These are phyloP conservation scores for Aphelinus atriplicis DNA, from an alignment of 1,140 invertebrate species.

Conservation along the genomic window DNA sequence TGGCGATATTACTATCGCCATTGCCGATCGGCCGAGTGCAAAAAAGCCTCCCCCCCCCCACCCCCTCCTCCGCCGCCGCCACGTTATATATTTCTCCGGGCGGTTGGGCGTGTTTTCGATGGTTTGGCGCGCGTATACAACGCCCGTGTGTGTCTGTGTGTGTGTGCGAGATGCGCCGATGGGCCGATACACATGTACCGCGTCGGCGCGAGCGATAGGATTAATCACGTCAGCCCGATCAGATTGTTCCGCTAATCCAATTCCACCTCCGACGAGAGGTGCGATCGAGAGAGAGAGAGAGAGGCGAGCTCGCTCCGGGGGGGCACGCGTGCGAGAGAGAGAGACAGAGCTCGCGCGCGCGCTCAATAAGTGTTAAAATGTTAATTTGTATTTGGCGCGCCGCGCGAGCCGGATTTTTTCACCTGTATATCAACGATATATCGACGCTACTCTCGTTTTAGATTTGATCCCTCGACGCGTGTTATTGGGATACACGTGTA, in stretches of 20 bases:
- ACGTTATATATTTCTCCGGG: too few species aligned
- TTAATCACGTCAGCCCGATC: constrained; percentile 47
- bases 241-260: constrained; percentile 58
- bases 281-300: constrained; percentile 8
- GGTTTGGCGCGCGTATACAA: constrained; percentile 20
- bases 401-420: too few species aligned
- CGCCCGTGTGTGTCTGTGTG: too few species aligned
- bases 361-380: constrained; percentile 48
- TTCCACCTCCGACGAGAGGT: constrained; percentile 48
- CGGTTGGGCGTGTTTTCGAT: constrained; percentile 42
- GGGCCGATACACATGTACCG: constrained; percentile 25
- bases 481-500: too few species aligned
- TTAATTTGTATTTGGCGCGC: constrained; percentile 44
- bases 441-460: too few species aligned
- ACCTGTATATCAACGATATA: too few species aligned
- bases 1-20: constrained; percentile 26
- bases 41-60: background rate
- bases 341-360: constrained; percentile 24
- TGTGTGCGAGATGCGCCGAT: constrained; percentile 36
- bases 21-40: constrained; percentile 11
- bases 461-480: too few species aligned
- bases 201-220: constrained; percentile 35
- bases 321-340: background rate
- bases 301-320: background rate
- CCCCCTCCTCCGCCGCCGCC: background rate